Percentiles rank a stretch among this genome's conserved stretches.
Conservation (phyloP, 2,113 vertebrate genomes). For the Loxodonta africana region DNA sequence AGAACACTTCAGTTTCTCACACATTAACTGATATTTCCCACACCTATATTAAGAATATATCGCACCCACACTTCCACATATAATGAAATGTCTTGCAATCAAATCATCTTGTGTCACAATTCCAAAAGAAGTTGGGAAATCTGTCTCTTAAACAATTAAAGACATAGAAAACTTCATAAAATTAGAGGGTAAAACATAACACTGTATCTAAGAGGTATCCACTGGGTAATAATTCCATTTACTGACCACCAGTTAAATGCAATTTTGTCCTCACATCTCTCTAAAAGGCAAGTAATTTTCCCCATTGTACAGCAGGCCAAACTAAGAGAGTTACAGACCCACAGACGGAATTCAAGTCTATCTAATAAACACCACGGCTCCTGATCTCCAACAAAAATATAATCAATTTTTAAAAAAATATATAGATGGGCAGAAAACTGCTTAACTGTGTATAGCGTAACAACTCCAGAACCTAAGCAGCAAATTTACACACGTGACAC, state of each 20-base stretch:
- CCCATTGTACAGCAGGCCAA: not conserved
- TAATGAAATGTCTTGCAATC: not conserved
- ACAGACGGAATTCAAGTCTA: not conserved
- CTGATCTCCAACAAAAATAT: not conserved
- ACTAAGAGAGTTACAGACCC: not conserved
- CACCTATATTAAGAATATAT: constrained; percentile 56
- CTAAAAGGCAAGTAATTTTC: not conserved
- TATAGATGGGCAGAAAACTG: not conserved
- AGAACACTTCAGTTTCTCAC: not conserved
- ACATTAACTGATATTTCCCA: not conserved
- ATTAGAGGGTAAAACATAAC: not conserved
- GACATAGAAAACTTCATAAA: constrained; percentile 15
- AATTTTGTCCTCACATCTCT: constrained; percentile 41
- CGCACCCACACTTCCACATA: not conserved
- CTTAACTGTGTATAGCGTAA: not conserved
- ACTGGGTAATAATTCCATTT: not conserved
- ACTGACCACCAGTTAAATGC: constrained; percentile 23
- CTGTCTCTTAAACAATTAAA: constrained; percentile 51
- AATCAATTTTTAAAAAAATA: not conserved
- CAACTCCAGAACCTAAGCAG: not conserved
- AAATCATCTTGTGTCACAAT: constrained; percentile 43
- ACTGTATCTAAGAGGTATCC: not conserved
- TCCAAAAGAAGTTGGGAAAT: not conserved
- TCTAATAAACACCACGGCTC: not conserved
- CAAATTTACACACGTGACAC: not conserved